A percentile compares a stretch with the other conserved stretches of the same genome.
Conservation (phyloP, 2,888 invertebrate genomes). For the Drosophila suboccidentalis region DNA sequence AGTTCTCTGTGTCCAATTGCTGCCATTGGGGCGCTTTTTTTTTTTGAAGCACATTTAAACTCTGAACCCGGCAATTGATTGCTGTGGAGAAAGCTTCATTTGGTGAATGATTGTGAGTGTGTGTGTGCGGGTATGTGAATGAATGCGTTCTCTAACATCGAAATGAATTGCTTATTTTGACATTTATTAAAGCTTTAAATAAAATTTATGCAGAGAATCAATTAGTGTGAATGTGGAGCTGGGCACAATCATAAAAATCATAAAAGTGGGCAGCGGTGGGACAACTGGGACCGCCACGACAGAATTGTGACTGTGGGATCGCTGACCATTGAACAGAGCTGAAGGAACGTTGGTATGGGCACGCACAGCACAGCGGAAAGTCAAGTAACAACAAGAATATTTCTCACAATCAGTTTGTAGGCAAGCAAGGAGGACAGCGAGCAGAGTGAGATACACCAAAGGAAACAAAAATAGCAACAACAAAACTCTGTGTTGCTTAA, state of each 20-base stretch:
- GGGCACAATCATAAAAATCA: constrained; percentile 52
- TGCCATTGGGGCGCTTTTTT: constrained; percentile 43
- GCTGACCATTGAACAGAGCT: constrained; percentile 26
- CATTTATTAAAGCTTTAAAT: constrained; percentile 82
- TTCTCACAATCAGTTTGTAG: constrained; percentile 76
- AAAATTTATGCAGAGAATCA: constrained; percentile 81
- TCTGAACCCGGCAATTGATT: constrained; percentile 80
- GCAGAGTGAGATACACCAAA: constrained; percentile 33
- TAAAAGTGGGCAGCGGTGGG: constrained; percentile 25
- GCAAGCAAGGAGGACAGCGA: constrained; percentile 35
- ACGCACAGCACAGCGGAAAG: constrained; percentile 54
- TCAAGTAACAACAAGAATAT: constrained; percentile 71
- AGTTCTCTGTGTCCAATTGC: constrained; percentile 29
- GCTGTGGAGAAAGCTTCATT: constrained; percentile 77
- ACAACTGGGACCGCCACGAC: constrained; percentile 2
- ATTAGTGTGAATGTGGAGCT: constrained; percentile 62
- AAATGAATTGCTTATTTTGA: constrained; percentile 82
- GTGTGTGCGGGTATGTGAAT: constrained; percentile 44
- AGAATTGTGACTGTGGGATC: constrained; percentile 21
- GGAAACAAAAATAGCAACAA: constrained; percentile 58
- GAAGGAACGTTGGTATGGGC: constrained; percentile 10
- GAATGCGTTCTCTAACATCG: constrained; percentile 74
- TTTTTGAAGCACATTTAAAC: constrained; percentile 66
- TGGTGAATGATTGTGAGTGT: constrained; percentile 22
- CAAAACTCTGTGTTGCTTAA: constrained; percentile 49